Conservation (phyloP, 2,797 vertebrate species). For the Sebastes melanostomus region DNA sequence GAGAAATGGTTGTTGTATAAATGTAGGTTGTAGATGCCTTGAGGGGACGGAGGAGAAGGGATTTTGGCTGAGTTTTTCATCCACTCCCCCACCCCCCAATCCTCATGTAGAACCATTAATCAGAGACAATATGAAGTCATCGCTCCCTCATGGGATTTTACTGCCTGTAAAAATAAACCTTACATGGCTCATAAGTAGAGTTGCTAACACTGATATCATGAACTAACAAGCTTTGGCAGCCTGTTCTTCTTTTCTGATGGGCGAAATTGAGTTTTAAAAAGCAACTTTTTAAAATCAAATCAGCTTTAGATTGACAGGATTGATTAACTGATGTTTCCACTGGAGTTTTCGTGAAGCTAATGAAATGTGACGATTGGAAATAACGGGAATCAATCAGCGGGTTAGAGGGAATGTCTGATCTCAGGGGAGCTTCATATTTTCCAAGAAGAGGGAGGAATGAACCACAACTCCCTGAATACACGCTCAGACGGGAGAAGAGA, state of each 20-base stretch:
- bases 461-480: neutral
- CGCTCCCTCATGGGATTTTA: slow-evolving; percentile 73
- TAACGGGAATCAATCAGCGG: slow-evolving; percentile 9
- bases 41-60: slow-evolving; percentile 52
- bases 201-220: slow-evolving; percentile 62
- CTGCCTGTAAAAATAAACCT: slow-evolving; percentile 73
- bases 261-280: neutral
- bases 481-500: neutral
- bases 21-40: slow-evolving; percentile 69
- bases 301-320: neutral
- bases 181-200: slow-evolving; percentile 55
- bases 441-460: slow-evolving; percentile 22
- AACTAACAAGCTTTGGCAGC: slow-evolving; percentile 57
- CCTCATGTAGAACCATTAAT: slow-evolving; percentile 70
- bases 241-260: slow-evolving; percentile 11
- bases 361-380: slow-evolving; percentile 12
- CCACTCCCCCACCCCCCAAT: slow-evolving; percentile 36
- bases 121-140: slow-evolving; percentile 79
- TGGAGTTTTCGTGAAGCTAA: neutral
- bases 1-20: slow-evolving; percentile 39
- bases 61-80: slow-evolving; percentile 65
- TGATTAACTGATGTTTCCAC: neutral
- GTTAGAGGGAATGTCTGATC: slow-evolving; percentile 5
- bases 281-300: neutral
- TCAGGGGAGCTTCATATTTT: slow-evolving; percentile 29